Percentiles rank a stretch among this genome's conserved stretches.
These are phyloP conservation scores for Aphelenchoides bicaudatus DNA, from an alignment of 2,888 invertebrate species.

Conservation along the genomic window DNA sequence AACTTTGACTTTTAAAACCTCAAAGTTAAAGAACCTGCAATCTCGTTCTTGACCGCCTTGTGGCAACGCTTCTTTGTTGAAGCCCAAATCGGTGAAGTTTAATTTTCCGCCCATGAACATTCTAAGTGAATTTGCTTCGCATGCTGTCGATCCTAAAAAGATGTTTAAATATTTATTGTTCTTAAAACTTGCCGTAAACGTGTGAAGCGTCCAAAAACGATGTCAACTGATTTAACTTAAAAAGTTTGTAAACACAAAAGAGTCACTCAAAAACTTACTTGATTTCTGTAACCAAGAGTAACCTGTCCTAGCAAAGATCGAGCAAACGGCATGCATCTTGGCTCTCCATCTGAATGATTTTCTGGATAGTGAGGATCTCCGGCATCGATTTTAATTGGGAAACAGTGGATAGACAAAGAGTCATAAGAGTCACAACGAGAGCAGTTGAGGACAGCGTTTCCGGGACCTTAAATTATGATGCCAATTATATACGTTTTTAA, in stretches of 20 bases:
- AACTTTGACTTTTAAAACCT: too few species aligned
- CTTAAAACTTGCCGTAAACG: too few species aligned
- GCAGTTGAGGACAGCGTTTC: conserved; percentile 57
- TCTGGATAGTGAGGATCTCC: conserved; percentile 83
- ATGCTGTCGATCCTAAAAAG: conserved; percentile 83
- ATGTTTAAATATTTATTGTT: too few species aligned
- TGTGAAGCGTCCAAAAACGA: conserved; percentile 76
- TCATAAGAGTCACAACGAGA: conserved; percentile 77
- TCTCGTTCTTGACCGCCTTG: conserved; percentile 59
- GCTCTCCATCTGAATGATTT: conserved; percentile 74
- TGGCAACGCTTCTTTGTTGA: conserved; percentile 57
- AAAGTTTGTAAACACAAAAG: conserved; percentile 17
- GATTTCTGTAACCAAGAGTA: conserved; percentile 66
- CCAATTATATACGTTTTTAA: too few species aligned
- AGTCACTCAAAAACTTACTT: conserved; percentile 27
- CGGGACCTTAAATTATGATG: conserved; percentile 38
- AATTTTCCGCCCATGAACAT: conserved; percentile 66
- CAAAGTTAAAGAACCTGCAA: conserved; percentile 43
- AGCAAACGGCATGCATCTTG: conserved; percentile 89
- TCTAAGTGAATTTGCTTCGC: conserved; percentile 75
- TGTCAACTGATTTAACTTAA: conserved; percentile 89
- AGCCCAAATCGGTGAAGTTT: conserved; percentile 59
- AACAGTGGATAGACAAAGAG: conserved; percentile 87
- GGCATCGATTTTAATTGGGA: conserved; percentile 82
- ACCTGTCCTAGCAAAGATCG: conserved; percentile 87